Conservation (phyloP, 1,140 invertebrate genomes). For the Palaemon carinicauda region DNA sequence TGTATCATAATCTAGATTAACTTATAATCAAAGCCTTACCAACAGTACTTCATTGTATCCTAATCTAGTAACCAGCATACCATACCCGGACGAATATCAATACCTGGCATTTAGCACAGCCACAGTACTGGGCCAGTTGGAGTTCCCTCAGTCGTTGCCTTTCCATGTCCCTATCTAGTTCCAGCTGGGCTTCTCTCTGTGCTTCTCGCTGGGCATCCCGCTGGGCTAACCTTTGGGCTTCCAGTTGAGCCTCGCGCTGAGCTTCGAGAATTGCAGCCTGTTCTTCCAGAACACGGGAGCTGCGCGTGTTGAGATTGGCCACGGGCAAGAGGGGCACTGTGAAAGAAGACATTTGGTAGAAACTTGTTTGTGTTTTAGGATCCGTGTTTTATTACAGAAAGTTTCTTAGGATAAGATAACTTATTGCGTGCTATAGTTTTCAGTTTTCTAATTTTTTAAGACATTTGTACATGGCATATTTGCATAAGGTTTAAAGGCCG, state of each 20-base stretch:
- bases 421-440: too few species aligned
- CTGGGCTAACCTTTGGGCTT: conserved; percentile 28
- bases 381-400: too few species aligned
- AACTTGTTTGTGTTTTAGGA: too few species aligned
- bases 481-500: too few species aligned
- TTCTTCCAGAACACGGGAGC: conserved; percentile 42
- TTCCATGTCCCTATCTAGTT: conserved; percentile 46
- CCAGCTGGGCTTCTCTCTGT: conserved; percentile 49
- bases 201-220: conserved; percentile 45
- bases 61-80: too few species aligned
- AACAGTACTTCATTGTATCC: too few species aligned
- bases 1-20: too few species aligned
- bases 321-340: conserved; percentile 17
- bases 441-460: too few species aligned
- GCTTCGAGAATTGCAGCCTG: conserved; percentile 53
- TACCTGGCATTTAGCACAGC: conserved; percentile 59
- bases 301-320: neutral
- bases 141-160: conserved; percentile 44
- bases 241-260: conserved; percentile 33
- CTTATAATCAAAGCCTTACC: too few species aligned
- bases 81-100: neutral
- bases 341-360: neutral
- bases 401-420: too few species aligned
- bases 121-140: conserved; percentile 58
- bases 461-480: too few species aligned